Base-by-base conservation (phyloP, 2,797 vertebrate genomes). In the Carduelis carduelis region DNA sequence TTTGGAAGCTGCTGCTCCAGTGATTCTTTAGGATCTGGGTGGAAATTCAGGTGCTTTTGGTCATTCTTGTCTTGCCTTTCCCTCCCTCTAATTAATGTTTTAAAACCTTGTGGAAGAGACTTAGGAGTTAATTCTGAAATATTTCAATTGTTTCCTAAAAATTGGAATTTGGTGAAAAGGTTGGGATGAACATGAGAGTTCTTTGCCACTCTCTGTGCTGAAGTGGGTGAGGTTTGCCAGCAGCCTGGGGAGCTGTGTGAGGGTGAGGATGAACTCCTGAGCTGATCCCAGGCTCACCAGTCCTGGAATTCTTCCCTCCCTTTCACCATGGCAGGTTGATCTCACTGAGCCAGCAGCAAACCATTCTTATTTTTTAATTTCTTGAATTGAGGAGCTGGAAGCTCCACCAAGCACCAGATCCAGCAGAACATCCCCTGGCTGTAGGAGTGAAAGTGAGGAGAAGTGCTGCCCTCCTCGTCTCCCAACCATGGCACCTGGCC, bases 151-250 rank as follows among this genome's bases (percentile, higher is more conserved):
- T 21, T 75, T 37, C 32, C 64, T 56, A 15, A 44, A 35, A 66
- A 13, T 0, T 15, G 34, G 50, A 14, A 52, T 60, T 35, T n/a
- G 53, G 7, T 60, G 28, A 13, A 44, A 70, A 78, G 68, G 12
- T 3, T 0, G 3, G 52, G 37, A 7, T 80, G 60, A n/a, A 4
- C 37, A 2, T 0, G 0, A 13, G 27, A 11, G 16, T 20, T 66
- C 4, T 1, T n/a, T 15, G 22, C 27, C 8, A 0, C 24, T 12
- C 28, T 56, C 28, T 12, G 14, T 82, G 30, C 81, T 13, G 8
- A 34, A 22, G 17, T 3, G 4, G 2, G 1, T 34, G 44, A n/a
- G 28, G 35, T 72, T 89, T 84, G 41, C 37, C 60, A 15, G 16
- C 53, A n/a, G 28, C 44, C 46, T 59, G 63, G 55, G 78, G 9